Conservation (phyloP, 2,888 invertebrate genomes). For the Luperina nickerlii region DNA sequence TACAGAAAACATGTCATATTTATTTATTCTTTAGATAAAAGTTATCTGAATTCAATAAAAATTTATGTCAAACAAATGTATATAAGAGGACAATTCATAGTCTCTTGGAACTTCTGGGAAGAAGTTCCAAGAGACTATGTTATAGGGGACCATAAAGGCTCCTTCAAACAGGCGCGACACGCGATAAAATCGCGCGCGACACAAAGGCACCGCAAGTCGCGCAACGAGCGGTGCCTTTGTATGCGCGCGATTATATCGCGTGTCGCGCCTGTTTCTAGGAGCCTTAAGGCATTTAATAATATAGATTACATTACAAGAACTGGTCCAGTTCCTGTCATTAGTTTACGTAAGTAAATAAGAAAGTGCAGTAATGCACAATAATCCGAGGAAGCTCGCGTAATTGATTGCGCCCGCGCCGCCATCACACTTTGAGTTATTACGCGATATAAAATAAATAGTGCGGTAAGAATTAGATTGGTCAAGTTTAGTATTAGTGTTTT, state of each 20-base stretch:
- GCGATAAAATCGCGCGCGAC: no score
- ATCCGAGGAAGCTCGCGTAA: slow-evolving; percentile 44
- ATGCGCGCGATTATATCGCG: no score
- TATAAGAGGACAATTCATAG: background rate
- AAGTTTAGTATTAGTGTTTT: background rate
- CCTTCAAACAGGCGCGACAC: no score
- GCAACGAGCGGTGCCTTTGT: no score
- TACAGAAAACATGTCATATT: no score
- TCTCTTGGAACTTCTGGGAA: no score
- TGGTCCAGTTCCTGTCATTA: slow-evolving; percentile 50
- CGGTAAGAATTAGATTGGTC: background rate
- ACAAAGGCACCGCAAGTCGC: no score
- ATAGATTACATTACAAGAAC: slow-evolving; percentile 43
- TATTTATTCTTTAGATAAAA: no score
- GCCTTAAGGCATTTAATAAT: slow-evolving; percentile 27
- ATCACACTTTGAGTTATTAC: slow-evolving; percentile 37
- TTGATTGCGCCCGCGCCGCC: slow-evolving; percentile 33
- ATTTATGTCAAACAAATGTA: background rate
- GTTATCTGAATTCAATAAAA: background rate
- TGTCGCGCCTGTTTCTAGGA: no score
- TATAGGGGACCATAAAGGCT: no score
- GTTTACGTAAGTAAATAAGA: slow-evolving; percentile 57
- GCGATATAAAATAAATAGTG: slow-evolving; percentile 9
- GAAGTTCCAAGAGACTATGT: no score
- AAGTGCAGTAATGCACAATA: slow-evolving; percentile 52